Evolutionary conservation across 2,113 vertebrate species (phyloP), one percentile per base, ranked within the genome.

Genomic region (Macrotus californicus): DNA sequence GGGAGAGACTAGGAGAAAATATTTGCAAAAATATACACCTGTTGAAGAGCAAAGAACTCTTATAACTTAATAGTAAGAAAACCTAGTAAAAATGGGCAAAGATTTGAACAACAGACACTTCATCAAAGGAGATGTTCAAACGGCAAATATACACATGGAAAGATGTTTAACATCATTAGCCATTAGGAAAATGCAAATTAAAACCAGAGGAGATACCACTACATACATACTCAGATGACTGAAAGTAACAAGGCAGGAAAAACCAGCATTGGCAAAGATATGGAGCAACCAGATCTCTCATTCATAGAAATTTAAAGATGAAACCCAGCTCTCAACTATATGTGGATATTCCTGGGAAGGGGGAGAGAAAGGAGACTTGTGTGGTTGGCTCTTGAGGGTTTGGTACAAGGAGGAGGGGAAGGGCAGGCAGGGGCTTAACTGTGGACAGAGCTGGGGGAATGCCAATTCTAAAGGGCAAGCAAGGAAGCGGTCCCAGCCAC

Each of bases 51-150:
- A 70, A 67, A 59, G 64, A 72, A 88, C 18, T 72, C 21, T 73
- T 59, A 73, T 18, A 91, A 77, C 12, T 92, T 56, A 92, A 75
- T 43, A 52, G 75, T 67, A 80, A 94, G 64, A 52, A 93, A 95
- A 59, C 6, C 21, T 67, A 67, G 11, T 70, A 87, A 87, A 61
- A 93, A 70, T 34, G 76, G 34, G 3, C 31, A 91, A 83, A 52
- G 41, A 54, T 89, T 67, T 73, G 79, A 80, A 80, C 8, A 69
- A 84, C 22, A 88, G 64, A 61, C n/a, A 34, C 83, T 85, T 88
- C 66, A 94, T 64, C 29, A 66, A 43, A 87, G 26, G 67, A 92
- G 43, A 89, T 54, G n/a, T 7, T 59, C 48, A 76, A 70, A 72
- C n/a, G 77, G 3, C 24, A 92, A 85, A 43, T 43, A 77, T 73